A percentile compares a stretch with the other conserved stretches of the same genome.
phyloP scores from a whole-genome alignment of 2,797 vertebrate species.

The Buphagus erythrorhynchus region DNA sequence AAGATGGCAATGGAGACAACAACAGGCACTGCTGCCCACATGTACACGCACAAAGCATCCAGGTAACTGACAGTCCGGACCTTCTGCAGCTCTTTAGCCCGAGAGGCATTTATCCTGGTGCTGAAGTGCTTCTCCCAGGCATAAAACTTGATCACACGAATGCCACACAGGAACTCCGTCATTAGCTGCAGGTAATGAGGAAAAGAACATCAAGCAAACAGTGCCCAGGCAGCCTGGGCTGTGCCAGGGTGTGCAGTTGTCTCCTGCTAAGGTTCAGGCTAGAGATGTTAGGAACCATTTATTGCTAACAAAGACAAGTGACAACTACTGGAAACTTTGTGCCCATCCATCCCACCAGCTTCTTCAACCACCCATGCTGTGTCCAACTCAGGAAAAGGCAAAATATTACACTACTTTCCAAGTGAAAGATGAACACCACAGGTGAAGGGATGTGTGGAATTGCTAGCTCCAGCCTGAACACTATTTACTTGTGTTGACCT shows the following conservation, averaged over 20 bases:
- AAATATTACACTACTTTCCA: neutral
- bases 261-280: neutral
- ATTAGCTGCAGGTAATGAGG: slow-evolving; percentile 81
- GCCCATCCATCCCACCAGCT: neutral
- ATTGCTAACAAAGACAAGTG: neutral
- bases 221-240: neutral
- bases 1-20: slow-evolving; percentile 93
- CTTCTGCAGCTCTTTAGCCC: slow-evolving; percentile 84
- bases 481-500: neutral
- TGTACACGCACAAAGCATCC: slow-evolving; percentile 93
- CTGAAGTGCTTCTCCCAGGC: slow-evolving; percentile 90
- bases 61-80: slow-evolving; percentile 87
- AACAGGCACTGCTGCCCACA: slow-evolving; percentile 94
- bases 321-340: neutral
- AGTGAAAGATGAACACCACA: neutral
- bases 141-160: slow-evolving; percentile 95
- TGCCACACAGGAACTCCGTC: slow-evolving; percentile 91
- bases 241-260: neutral
- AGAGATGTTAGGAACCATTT: neutral
- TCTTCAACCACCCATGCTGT: neutral
- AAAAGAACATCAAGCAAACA: neutral
- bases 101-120: slow-evolving; percentile 77
- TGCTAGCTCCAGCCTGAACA: neutral
- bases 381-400: neutral
- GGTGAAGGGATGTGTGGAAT: neutral